A percentile compares a stretch with the other conserved stretches of the same genome.
phyloP scores from a whole-genome alignment of 2,888 invertebrate genomes.

The Ectropis crepuscularia region DNA sequence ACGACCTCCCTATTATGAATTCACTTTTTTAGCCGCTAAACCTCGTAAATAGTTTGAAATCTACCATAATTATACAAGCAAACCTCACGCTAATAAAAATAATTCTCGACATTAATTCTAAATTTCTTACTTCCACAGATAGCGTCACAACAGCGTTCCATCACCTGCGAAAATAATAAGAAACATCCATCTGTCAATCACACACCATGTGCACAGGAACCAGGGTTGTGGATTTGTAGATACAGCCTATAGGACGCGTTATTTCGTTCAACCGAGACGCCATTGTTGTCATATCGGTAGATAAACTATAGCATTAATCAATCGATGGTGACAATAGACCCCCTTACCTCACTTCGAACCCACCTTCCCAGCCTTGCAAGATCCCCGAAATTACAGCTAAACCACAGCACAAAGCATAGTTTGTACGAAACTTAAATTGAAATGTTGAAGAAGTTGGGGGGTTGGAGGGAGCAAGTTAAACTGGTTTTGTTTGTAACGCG shows the following conservation, averaged over 20 bases:
- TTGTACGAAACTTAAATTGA: neutral
- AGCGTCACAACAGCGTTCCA: conserved; percentile 45
- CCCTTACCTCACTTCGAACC: conserved; percentile 71
- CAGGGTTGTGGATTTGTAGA: conserved; percentile 70
- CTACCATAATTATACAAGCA: neutral
- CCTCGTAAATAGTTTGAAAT: too few relatives aligned
- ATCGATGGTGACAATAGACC: conserved; percentile 74
- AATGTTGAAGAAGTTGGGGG: neutral
- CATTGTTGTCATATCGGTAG: conserved; percentile 82
- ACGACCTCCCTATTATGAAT: too few relatives aligned
- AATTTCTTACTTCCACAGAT: conserved; percentile 17
- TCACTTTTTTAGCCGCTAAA: too few relatives aligned
- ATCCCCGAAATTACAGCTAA: conserved; percentile 41
- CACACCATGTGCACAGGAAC: conserved; percentile 67
- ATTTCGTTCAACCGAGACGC: conserved; percentile 62
- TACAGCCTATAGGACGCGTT: conserved; percentile 75
- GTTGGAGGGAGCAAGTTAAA: conserved; percentile 13
- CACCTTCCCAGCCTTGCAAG: conserved; percentile 53
- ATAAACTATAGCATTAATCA: conserved; percentile 82
- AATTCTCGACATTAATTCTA: neutral
- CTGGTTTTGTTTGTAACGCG: conserved; percentile 14
- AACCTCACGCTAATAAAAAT: neutral
- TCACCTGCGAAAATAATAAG: conserved; percentile 43
- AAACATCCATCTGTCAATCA: conserved; percentile 44
- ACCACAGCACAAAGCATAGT: neutral